Conservation (phyloP, 1,140 invertebrate species). For the Hycleus phaleratus region DNA sequence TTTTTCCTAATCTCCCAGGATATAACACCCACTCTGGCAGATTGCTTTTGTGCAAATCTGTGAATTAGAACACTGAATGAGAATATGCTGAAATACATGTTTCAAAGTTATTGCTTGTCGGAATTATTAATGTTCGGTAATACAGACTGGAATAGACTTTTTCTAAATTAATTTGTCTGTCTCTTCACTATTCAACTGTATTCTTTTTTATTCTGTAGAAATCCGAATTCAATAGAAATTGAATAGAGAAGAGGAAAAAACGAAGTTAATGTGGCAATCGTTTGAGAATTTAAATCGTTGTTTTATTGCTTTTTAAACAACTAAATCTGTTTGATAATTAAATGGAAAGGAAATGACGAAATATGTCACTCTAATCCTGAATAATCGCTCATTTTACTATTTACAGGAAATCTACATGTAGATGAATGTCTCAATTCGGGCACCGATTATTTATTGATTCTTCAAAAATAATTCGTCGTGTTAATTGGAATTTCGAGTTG, state of each 20-base stretch:
- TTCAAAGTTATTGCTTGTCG: constrained; percentile 31
- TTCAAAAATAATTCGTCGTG: no score
- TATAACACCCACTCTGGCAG: constrained; percentile 15
- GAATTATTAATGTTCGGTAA: constrained; percentile 33
- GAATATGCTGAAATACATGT: constrained; percentile 31
- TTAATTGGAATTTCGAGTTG: no score
- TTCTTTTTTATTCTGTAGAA: constrained; percentile 23
- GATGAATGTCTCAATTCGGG: no score
- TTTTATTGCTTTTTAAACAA: background rate
- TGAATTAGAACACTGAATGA: constrained; percentile 18
- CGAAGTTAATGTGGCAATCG: background rate
- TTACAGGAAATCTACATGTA: no score
- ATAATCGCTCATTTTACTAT: no score
- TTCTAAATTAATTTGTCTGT: constrained; percentile 30
- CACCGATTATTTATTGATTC: no score
- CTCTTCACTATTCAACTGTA: constrained; percentile 11
- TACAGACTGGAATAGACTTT: constrained; percentile 33
- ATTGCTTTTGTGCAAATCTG: constrained; percentile 21
- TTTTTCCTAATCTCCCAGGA: no score
- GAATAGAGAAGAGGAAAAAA: constrained; percentile 2
- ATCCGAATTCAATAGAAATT: constrained; percentile 21
- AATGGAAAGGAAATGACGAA: no score
- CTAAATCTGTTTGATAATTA: background rate
- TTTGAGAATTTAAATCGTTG: background rate
- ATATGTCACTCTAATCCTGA: no score